Evolutionary conservation across 2,113 vertebrate species (phyloP).

Genomic region (Noctilio leporinus): DNA sequence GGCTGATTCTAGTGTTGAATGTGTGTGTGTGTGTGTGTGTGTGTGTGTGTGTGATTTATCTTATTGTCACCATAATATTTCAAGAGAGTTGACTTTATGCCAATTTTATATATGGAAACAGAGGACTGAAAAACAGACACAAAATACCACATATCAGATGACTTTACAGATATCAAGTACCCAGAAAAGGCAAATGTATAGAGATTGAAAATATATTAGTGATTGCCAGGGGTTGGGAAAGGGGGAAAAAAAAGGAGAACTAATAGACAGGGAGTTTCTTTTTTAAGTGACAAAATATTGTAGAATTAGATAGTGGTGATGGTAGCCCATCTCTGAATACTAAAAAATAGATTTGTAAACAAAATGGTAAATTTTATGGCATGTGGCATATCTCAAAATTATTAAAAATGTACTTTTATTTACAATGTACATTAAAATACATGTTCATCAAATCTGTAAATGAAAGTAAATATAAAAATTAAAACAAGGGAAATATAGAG

Average conservation of each 20-base stretch:
- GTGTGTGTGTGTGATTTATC: neutral
- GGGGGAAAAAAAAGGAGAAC: neutral
- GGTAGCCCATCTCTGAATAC: neutral
- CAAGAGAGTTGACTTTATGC: neutral
- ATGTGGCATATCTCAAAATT: neutral
- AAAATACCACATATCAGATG: neutral
- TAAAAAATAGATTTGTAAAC: neutral
- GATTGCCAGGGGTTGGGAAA: too few species aligned
- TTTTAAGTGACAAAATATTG: neutral
- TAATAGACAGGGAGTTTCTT: accelerated
- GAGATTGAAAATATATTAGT: neutral
- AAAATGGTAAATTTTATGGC: neutral
- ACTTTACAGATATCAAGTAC: neutral
- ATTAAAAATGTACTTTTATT: neutral
- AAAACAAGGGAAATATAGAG: neutral
- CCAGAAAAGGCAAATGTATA: neutral
- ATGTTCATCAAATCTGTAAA: neutral
- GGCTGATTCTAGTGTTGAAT: neutral
- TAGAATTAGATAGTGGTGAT: neutral
- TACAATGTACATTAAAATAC: neutral
- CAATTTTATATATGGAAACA: neutral
- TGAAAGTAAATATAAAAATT: neutral
- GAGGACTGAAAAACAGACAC: neutral
- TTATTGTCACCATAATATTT: neutral
- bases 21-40: neutral